Evolutionary conservation across 1,140 invertebrate genomes (phyloP), one percentile per base, ranked within the genome.

Genomic region (Linepithema humile): DNA sequence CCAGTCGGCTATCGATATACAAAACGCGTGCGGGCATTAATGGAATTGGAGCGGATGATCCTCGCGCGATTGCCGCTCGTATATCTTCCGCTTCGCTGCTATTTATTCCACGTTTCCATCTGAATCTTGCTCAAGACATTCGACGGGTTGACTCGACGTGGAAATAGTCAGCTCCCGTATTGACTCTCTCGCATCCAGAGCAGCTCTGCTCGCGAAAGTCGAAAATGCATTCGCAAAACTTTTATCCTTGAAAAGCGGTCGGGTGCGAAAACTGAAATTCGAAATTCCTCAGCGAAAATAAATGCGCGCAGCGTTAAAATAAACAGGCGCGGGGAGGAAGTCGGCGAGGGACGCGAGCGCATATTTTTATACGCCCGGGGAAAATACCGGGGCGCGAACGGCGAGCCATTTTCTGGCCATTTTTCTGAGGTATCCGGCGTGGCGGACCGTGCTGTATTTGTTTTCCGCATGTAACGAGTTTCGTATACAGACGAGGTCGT

Each of bases 21-120:
- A 40, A 40, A 78, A 78, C 64, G 45, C 45, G 38, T 0, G 20
- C 43, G 23, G 38, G 40, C 69, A 45, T 72, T 87, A 88, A 85
- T 82, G 57, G 67, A 88, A 88, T 88, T 87, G 84, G 53, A 69
- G 74, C 74, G 85, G 60, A 88, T 85, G 74, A 88, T 87, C 48
- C 60, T 45, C 48, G 72, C 38, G 75, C 86, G 73, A 50, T 53
- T 26, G 43, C 32, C 32, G 32, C 10, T 29, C 60, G 45, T 40
- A 29, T 3, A n/a, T 64, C 73, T 65, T 23, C 35, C 35, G 9
- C 40, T 23, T 15, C 23, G 53, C 65, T 48, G 65, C 86, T 40
- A 77, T 86, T 82, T 69, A 59, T 29, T 48, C 20, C 48, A 32
- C 20, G 40, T 57, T 17, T 45, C n/a, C 20, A 26, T 1, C 9